These are phyloP conservation scores for Oreochromis aureus DNA, from an alignment of 2,113 vertebrate genomes.

Conservation along the genomic window DNA sequence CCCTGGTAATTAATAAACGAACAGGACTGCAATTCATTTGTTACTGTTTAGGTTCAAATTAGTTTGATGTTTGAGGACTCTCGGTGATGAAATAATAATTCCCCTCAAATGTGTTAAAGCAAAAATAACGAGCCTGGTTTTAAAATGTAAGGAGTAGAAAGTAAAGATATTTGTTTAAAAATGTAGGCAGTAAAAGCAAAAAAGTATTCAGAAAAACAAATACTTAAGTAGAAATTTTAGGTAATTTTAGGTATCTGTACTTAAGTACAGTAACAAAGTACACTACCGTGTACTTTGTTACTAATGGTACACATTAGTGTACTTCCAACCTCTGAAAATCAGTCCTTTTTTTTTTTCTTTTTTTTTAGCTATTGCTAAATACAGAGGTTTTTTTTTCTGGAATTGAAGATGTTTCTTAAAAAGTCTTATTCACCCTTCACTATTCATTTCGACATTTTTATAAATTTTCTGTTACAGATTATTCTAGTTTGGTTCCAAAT, in stretches of 20 bases:
- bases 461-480: neutral
- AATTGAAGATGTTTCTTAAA: neutral
- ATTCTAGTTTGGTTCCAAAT: neutral
- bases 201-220: neutral
- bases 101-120: neutral
- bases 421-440: neutral
- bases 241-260: neutral
- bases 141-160: neutral
- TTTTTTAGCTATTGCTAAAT: neutral
- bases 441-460: neutral
- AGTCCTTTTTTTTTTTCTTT: neutral
- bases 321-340: neutral
- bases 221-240: neutral
- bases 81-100: neutral
- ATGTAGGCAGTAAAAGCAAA: neutral
- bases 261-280: no score
- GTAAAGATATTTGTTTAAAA: neutral
- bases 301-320: no score
- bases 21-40: neutral
- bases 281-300: neutral
- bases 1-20: neutral
- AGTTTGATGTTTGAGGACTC: neutral
- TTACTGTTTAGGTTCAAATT: neutral
- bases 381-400: neutral
- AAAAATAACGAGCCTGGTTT: neutral